phyloP scores from a whole-genome alignment of 2,797 vertebrate species.

The Danio albolineatus region DNA sequence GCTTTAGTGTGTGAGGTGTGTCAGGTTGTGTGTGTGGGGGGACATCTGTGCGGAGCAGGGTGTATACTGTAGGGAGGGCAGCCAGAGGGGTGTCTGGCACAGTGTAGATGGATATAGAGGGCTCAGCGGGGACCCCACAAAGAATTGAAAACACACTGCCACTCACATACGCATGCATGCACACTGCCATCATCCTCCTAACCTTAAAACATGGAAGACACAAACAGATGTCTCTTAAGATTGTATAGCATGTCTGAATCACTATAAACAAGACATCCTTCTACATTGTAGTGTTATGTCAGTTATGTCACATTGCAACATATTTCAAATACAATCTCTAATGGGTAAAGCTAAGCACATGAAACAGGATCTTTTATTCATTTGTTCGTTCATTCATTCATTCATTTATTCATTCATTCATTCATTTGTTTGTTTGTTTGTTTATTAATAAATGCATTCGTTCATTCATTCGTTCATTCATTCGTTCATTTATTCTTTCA shows the following conservation, averaged over 20 bases:
- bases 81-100: conserved; percentile 56
- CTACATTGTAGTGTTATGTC: neutral
- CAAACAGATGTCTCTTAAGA: neutral
- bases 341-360: neutral
- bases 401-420: too few relatives aligned
- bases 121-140: conserved; percentile 14
- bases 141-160: conserved; percentile 41
- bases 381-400: too few relatives aligned
- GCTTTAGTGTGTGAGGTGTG: conserved; percentile 37
- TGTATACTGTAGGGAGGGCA: conserved; percentile 20
- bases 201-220: conserved; percentile 26
- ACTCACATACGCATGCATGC: conserved; percentile 36
- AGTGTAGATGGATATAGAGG: conserved; percentile 44
- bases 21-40: conserved; percentile 30
- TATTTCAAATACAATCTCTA: neutral
- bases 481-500: too few relatives aligned
- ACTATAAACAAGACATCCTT: neutral
- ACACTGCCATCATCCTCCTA: neutral
- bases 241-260: neutral
- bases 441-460: too few relatives aligned
- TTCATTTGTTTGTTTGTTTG: too few relatives aligned
- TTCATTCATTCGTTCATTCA: too few relatives aligned
- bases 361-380: neutral
- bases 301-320: neutral
- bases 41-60: conserved; percentile 55